These are phyloP conservation scores for Drosophila barbarae DNA, from an alignment of 2,888 invertebrate genomes.

Conservation along the genomic window DNA sequence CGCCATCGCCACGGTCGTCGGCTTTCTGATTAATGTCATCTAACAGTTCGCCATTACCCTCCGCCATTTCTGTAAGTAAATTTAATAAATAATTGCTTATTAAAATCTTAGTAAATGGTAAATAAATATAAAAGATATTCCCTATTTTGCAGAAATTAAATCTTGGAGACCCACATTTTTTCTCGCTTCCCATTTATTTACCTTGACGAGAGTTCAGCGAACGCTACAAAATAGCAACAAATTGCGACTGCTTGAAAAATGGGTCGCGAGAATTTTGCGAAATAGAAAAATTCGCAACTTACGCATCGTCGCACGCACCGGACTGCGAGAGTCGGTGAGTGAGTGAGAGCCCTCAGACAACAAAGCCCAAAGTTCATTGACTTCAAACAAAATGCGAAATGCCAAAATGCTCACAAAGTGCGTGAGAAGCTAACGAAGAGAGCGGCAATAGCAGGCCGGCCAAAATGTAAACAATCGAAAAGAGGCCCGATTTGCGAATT, in stretches of 20 bases:
- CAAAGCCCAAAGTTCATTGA: constrained; percentile 64
- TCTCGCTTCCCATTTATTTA: constrained; percentile 17
- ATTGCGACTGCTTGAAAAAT: constrained; percentile 35
- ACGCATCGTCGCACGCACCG: constrained; percentile 47
- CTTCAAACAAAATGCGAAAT: constrained; percentile 58
- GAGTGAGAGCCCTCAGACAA: constrained; percentile 25
- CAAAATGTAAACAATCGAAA: constrained; percentile 44
- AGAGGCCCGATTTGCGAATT: constrained; percentile 31
- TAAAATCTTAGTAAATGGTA: background rate
- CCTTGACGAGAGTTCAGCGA: constrained; percentile 59
- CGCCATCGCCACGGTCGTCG: constrained; percentile 80
- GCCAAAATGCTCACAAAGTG: constrained; percentile 23
- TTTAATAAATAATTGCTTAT: constrained; percentile 12
- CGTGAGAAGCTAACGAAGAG: constrained; percentile 26
- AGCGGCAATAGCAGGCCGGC: background rate
- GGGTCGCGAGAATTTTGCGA: constrained; percentile 46
- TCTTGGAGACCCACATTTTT: background rate
- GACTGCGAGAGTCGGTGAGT: constrained; percentile 3
- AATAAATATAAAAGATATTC: background rate
- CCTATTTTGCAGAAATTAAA: background rate
- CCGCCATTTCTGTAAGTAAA: constrained; percentile 79
- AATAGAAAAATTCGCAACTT: constrained; percentile 42
- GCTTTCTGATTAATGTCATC: constrained; percentile 80
- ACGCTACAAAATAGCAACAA: constrained; percentile 32
- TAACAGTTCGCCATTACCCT: constrained; percentile 80